phyloP scores from a whole-genome alignment of 2,797 vertebrate genomes.

The Enteromius mattozi region DNA sequence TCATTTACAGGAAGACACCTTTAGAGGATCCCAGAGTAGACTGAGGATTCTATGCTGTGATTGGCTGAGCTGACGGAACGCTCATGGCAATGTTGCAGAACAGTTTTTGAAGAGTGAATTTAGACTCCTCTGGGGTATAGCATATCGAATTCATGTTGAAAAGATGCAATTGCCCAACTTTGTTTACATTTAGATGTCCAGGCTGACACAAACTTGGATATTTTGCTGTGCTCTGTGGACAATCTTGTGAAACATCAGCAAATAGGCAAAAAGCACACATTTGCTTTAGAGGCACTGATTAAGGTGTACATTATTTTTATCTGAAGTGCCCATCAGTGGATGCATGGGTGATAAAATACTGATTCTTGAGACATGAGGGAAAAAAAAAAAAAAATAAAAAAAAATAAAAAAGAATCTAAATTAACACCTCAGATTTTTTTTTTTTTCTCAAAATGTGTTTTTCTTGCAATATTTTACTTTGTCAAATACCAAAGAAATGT shows the following conservation, averaged over 20 bases:
- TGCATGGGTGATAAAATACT: neutral
- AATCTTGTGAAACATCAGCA: neutral
- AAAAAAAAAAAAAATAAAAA: no score
- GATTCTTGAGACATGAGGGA: neutral
- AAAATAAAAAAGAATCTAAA: no score
- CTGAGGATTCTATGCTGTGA: neutral
- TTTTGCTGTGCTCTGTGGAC: neutral
- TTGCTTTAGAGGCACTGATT: neutral
- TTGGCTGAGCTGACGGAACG: neutral
- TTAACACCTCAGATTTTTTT: no score
- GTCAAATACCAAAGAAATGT: neutral
- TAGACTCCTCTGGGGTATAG: neutral
- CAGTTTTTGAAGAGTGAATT: neutral
- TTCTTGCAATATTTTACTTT: neutral
- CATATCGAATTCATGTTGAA: neutral
- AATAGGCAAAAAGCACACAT: neutral
- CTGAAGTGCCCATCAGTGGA: neutral
- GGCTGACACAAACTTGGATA: neutral
- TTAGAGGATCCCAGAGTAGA: neutral
- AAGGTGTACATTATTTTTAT: neutral
- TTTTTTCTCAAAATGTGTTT: neutral
- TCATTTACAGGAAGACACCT: slow-evolving; percentile 2
- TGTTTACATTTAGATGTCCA: neutral
- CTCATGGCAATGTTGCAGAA: neutral
- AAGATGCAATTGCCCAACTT: neutral